Evolutionary conservation across 1,140 invertebrate genomes (phyloP).

Genomic region (Contarinia nasturtii): DNA sequence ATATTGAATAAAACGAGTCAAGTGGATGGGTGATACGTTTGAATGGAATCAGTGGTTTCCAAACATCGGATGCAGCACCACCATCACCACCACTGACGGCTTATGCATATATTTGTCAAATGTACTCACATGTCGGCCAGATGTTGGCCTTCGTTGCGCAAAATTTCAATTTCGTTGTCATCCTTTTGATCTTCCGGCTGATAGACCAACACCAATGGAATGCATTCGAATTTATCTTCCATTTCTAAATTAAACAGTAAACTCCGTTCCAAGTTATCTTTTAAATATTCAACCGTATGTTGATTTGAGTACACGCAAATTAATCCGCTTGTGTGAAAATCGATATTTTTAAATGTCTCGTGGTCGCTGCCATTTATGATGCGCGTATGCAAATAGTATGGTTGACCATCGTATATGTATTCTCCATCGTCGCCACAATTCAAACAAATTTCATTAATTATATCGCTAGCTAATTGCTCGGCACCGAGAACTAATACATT

Average conservation of each 20-base stretch:
- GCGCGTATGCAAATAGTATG: slow-evolving; percentile 68
- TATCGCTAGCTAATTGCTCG: slow-evolving; percentile 56
- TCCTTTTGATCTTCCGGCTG: slow-evolving; percentile 69
- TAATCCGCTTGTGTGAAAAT: slow-evolving; percentile 32
- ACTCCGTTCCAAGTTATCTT: slow-evolving; percentile 80
- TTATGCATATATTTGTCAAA: no score
- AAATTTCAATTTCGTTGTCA: slow-evolving; percentile 60
- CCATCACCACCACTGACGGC: no score
- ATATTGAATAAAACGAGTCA: no score
- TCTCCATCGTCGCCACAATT: slow-evolving; percentile 54
- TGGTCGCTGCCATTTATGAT: slow-evolving; percentile 68
- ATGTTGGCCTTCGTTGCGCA: slow-evolving; percentile 78
- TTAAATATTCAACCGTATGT: slow-evolving; percentile 79
- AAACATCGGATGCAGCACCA: not conserved
- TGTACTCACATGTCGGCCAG: slow-evolving; percentile 57
- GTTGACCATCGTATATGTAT: slow-evolving; percentile 63
- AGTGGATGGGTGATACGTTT: no score
- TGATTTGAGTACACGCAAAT: slow-evolving; percentile 83
- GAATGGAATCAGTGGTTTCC: no score
- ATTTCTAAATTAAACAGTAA: slow-evolving; percentile 77
- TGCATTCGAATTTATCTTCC: slow-evolving; percentile 64
- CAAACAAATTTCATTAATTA: slow-evolving; percentile 48
- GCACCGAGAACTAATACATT: slow-evolving; percentile 57
- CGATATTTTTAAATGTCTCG: slow-evolving; percentile 24
- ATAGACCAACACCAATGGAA: slow-evolving; percentile 80